These are phyloP conservation scores for Microcebus griseorufus DNA, from an alignment of 2,113 vertebrate species.

Conservation along the genomic window DNA sequence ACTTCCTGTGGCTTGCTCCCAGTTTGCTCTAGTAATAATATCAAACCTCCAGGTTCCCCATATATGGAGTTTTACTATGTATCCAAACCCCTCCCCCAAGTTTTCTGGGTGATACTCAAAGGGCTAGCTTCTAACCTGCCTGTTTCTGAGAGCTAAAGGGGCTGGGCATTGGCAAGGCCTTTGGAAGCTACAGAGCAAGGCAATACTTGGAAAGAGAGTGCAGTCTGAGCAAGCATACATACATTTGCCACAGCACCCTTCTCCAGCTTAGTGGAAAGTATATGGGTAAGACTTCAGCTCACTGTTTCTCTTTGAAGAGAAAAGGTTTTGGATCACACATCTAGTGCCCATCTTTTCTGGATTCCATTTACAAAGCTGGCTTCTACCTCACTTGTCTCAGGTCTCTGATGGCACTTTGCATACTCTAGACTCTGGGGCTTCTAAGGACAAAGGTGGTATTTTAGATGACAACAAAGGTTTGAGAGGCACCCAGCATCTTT, in stretches of 20 bases:
- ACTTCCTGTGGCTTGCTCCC: background rate
- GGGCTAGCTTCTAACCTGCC: background rate
- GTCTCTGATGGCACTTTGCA: background rate
- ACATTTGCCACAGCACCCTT: background rate
- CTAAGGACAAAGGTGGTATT: background rate
- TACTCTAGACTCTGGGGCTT: background rate
- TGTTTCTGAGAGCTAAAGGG: background rate
- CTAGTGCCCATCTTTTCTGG: background rate
- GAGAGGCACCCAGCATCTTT: background rate
- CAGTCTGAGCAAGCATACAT: background rate
- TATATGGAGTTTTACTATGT: background rate
- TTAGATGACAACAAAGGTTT: background rate
- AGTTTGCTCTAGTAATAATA: background rate
- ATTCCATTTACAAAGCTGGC: background rate
- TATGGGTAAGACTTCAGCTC: background rate
- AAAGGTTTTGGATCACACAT: background rate
- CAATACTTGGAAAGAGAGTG: background rate
- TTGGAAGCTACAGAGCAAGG: background rate
- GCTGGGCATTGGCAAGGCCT: background rate
- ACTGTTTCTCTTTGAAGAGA: background rate
- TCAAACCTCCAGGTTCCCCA: accelerated
- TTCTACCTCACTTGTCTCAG: background rate
- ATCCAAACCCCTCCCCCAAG: background rate
- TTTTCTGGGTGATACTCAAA: background rate
- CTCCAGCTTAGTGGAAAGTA: background rate